phyloP scores from a whole-genome alignment of 2,113 vertebrate species.

The Asarcornis scutulata region DNA sequence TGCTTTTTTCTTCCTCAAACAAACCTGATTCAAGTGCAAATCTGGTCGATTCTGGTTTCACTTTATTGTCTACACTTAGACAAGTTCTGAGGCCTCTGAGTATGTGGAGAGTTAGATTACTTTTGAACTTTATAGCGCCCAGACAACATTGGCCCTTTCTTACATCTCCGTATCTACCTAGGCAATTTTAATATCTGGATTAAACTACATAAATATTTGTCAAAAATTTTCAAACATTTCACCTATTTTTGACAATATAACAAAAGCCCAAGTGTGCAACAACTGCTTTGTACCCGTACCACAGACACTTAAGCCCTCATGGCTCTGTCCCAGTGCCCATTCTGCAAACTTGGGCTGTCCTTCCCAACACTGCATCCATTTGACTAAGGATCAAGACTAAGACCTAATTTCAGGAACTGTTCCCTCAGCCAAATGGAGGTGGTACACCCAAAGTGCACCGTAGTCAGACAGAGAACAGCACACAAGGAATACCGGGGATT shows the following conservation, averaged over 20 bases:
- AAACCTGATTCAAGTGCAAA: not conserved
- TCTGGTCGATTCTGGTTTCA: not conserved
- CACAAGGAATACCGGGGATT: not conserved
- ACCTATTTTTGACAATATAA: not conserved
- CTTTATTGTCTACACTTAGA: not conserved
- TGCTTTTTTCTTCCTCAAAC: not conserved
- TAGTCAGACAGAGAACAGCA: not conserved
- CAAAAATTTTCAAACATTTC: not conserved
- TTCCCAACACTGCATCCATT: not conserved
- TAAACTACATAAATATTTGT: not conserved
- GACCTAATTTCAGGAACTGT: not conserved
- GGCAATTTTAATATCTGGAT: not conserved
- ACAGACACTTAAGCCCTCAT: not conserved
- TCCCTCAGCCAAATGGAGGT: not conserved
- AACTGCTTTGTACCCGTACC: not conserved
- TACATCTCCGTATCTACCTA: not conserved
- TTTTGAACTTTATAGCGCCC: not conserved
- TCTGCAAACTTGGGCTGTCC: not conserved
- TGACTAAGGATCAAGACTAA: not conserved
- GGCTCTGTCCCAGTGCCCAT: not conserved
- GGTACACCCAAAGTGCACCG: accelerated
- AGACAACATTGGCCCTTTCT: accelerated
- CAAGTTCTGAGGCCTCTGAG: not conserved
- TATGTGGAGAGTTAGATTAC: not conserved
- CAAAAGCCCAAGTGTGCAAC: accelerated